Base-by-base conservation (phyloP, 1,140 invertebrate genomes). In the Druon quercuslanigerum region DNA sequence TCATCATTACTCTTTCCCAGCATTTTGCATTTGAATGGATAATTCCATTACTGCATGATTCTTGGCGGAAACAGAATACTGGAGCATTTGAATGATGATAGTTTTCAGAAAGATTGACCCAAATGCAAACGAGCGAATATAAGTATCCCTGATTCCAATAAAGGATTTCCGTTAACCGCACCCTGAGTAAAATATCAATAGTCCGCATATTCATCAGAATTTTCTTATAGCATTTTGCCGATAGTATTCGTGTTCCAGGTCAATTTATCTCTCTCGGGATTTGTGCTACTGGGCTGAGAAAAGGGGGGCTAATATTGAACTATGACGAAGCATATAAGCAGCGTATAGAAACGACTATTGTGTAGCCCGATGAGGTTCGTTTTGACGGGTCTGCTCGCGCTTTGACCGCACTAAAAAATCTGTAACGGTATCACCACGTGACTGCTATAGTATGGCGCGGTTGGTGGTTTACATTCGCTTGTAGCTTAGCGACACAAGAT, bases 381-480 rank as follows among this genome's bases (percentile, higher is more conserved):
- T 66, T 66, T 16, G 14, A 16, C 40, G 25, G 16, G 25, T 66
- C 25, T 66, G 60, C 40, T 66, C 33, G 60, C 60, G 60, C 60
- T 40, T 40, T 66, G 25, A 66, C 60, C 60, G 60, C 60, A 66
- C 60, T 40, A 66, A 66, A 60, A 60, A 66, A 66, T 66, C 16
- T 13, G 60, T 66, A 66, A 66, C 60, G 60, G 60, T 66, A 66
- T 66, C 60, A 66, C 60, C 33, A 20, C 60, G 60, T 40, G 25
- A 14, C 40, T 46, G 40, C 5, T 46, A 46, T 40, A 40, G 60
- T 66, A 40, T 66, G 16, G 60, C 60, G 25, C 60, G 33, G 60
- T 66, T 66, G 60, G 60, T 66, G 60, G 60, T 46, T 66, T 66
- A 66, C 60, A 66, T 66, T 66, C 25, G 60, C 60, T 66, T 66